Evolutionary conservation across 2,888 invertebrate species (phyloP), one percentile per base, ranked within the genome.

Genomic region (Sarcophaga subvicina): DNA sequence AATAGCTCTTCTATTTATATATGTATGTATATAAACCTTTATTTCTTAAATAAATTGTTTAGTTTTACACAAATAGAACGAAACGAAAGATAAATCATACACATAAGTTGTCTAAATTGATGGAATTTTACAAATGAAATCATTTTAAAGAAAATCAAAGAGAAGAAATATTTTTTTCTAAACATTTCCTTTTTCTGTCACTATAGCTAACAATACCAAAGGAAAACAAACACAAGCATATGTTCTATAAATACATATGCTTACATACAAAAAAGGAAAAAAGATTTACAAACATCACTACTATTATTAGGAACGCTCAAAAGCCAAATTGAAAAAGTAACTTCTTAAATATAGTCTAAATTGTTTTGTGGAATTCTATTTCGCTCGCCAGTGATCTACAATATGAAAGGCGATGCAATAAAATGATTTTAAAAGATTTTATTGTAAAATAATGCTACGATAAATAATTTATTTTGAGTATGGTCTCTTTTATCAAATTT

Each of bases 111-210:
- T 70, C 69, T 60, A 69, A 81, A 69, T 62, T 76, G 60, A 83
- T 73, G 54, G 27, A 83, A 63, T 73, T 78, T 66, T 72, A 66
- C 47, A 83, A 83, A 79, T 79, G 73, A 78, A 83, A 79, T 83
- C 62, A 73, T 73, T 67, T 82, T 54, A 75, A 84, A 80, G 72
- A 37, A 78, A 79, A 78, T 79, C 66, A 79, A 25, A 75, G 70
- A 76, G 27, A 80, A 62, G 54, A 49, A 72, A 69, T 62, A 66
- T 49, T 76, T 69, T 73, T 79, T 78, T 49, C 71, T 22, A 70
- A 84, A 79, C 79, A 71, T 84, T 72, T 84, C 80, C 84, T 76
- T 71, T 75, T 60, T 14, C 84, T 80, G 76, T 80, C 80, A 80
- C 80, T 62, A 37, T 37, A 76, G 62, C 84, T 66, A 80, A 80